These are phyloP conservation scores for Rhinella marina DNA, from an alignment of 2,797 vertebrate species.

Conservation along the genomic window DNA sequence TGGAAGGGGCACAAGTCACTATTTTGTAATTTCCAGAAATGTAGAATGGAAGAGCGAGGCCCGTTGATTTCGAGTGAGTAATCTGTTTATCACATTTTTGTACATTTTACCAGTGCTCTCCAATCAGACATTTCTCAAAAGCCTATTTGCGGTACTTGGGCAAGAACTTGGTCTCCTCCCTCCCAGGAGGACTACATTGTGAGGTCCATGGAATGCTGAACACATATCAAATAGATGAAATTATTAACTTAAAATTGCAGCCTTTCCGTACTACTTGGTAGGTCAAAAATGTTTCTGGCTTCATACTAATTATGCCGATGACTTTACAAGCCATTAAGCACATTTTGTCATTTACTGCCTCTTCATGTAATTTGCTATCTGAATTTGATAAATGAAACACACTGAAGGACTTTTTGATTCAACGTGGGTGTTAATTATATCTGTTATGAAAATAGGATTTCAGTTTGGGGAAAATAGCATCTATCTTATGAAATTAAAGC, in stretches of 20 bases:
- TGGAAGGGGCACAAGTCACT: background rate
- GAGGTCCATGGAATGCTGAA: conserved; percentile 1
- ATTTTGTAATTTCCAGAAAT: background rate
- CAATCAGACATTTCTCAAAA: conserved; percentile 22
- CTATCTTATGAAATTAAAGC: conserved; percentile 7
- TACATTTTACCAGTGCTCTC: background rate
- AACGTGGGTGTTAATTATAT: conserved; percentile 47
- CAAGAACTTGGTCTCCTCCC: background rate
- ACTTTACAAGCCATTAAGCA: conserved; percentile 52
- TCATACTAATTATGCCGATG: conserved; percentile 43
- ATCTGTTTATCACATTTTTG: background rate
- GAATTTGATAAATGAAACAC: conserved; percentile 38
- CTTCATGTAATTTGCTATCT: conserved; percentile 20
- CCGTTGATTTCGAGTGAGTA: background rate
- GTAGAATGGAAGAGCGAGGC: background rate
- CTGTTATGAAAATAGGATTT: conserved; percentile 45
- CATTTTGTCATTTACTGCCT: conserved; percentile 48
- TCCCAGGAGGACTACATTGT: background rate
- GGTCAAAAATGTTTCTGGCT: conserved; percentile 46
- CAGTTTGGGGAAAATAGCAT: conserved; percentile 16
- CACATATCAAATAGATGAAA: conserved; percentile 52
- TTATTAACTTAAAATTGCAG: conserved; percentile 51
- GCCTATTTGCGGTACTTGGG: conserved; percentile 4
- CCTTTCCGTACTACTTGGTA: conserved; percentile 6
- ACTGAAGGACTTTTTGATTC: conserved; percentile 40